Percentiles rank a stretch among this genome's conserved stretches.
Evolutionary conservation across 1,140 invertebrate species (phyloP).

Genomic region (Drosophila nebulosa): DNA sequence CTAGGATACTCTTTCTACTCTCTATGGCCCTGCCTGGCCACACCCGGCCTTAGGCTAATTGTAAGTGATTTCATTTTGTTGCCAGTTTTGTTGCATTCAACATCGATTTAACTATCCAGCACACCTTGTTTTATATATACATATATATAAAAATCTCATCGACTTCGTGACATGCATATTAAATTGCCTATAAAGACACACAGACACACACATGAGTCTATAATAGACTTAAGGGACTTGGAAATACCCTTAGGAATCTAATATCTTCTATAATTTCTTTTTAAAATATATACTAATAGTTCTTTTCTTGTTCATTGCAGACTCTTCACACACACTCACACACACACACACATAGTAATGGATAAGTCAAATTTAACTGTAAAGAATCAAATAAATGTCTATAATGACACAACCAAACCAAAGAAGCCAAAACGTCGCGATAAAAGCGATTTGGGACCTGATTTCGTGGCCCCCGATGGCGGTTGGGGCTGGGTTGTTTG

Average conservation of each 20-base stretch:
- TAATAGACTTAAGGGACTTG: not conserved
- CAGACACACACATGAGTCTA: not conserved
- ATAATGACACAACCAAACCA: slow-evolving; percentile 67
- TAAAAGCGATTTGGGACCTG: slow-evolving; percentile 72
- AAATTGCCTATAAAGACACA: slow-evolving; percentile 12
- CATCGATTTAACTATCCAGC: slow-evolving; percentile 14
- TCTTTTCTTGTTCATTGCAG: not conserved
- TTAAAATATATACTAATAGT: not conserved
- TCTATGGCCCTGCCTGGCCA: not conserved
- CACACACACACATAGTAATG: slow-evolving; percentile 30
- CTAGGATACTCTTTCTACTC: too few relatives aligned
- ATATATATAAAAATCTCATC: not conserved
- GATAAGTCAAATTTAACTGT: slow-evolving; percentile 63
- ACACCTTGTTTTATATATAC: not conserved
- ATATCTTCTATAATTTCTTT: too few relatives aligned
- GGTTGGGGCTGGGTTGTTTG: slow-evolving; percentile 79
- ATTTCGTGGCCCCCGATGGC: slow-evolving; percentile 78
- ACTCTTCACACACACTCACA: too few relatives aligned
- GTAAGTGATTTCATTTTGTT: slow-evolving; percentile 49
- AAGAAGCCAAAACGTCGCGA: slow-evolving; percentile 72
- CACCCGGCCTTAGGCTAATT: slow-evolving; percentile 30
- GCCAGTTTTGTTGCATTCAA: slow-evolving; percentile 3
- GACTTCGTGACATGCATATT: slow-evolving; percentile 49
- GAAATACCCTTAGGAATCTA: too few relatives aligned
- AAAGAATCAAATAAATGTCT: slow-evolving; percentile 60